Evolutionary conservation across 2,888 invertebrate species (phyloP), one percentile per base, ranked within the genome.

Genomic region (Macrophya annulata): DNA sequence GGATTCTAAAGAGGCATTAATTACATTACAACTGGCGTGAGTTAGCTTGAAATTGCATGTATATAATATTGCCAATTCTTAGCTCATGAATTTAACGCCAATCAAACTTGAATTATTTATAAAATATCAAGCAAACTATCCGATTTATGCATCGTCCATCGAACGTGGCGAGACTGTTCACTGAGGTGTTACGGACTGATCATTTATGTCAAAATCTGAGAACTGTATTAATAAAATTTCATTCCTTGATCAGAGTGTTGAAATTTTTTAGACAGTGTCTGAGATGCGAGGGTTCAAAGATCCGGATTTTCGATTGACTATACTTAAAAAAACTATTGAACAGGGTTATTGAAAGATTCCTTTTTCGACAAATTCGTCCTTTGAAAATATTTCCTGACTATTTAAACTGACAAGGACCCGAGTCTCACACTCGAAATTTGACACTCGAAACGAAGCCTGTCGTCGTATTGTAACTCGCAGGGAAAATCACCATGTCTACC

Each of bases 381-480:
- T 68, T 6, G 37, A 12, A 68, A 62, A 37, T 37, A 37, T 12
- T 5, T 8, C n/a, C 8, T 17, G 12, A 62, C 21, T 31, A 68
- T 68, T 37, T 37, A 25, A 62, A 68, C 68, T 6, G 12, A 37
- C 68, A 31, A 15, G 37, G 15, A 37, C 15, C 9, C 37, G 17
- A 68, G 37, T 25, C 37, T 12, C 37, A 62, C 62, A 68, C 68
- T 68, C 31, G 68, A 68, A 68, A 68, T 68, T 68, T 37, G 68
- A 68, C 68, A 17, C 68, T 68, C 17, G 68, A 68, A 68, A 37
- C 17, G 68, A 68, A 68, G 68, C 68, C 68, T 37, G 68, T 68
- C 68, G 12, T 37, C 68, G 68, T 68, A 31, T 17, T 68, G 6
- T 68, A 68, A 37, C 37, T 15, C 68, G 25, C 37, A 37, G 37